Evolutionary conservation across 2,888 invertebrate genomes (phyloP).

Genomic region (Panzeria rudis): DNA sequence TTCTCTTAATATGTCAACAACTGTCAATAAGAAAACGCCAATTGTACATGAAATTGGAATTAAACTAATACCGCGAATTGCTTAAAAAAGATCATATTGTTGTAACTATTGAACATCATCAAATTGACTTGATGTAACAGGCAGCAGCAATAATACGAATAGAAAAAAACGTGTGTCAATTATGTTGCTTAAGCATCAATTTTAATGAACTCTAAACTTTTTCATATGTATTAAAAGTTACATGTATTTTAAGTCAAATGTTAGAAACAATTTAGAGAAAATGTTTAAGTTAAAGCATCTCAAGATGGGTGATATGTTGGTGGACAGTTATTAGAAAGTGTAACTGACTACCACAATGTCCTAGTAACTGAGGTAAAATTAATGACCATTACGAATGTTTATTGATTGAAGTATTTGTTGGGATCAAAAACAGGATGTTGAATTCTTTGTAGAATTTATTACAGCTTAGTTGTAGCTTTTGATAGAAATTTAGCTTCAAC

Average conservation of each 20-base stretch:
- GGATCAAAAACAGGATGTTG: conserved; percentile 8
- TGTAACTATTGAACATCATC: conserved; percentile 53
- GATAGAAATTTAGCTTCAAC: too few species aligned
- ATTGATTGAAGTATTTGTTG: background rate
- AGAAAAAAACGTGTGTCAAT: conserved; percentile 73
- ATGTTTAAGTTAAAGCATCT: background rate
- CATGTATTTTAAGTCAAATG: conserved; percentile 30
- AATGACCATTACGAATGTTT: background rate
- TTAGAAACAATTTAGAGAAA: conserved; percentile 9
- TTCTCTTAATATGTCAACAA: conserved; percentile 42
- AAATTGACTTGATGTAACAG: conserved; percentile 64
- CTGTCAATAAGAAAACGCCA: conserved; percentile 50
- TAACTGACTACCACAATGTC: conserved; percentile 1
- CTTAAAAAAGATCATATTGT: conserved; percentile 20
- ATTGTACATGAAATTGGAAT: conserved; percentile 33
- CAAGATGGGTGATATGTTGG: conserved; percentile 48
- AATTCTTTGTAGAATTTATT: background rate
- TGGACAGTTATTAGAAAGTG: conserved; percentile 48
- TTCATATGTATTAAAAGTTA: conserved; percentile 53
- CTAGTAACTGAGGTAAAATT: conserved; percentile 21
- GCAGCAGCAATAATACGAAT: conserved; percentile 50
- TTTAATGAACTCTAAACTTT: conserved; percentile 75
- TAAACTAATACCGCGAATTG: conserved; percentile 3
- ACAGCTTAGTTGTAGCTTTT: background rate
- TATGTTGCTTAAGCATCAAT: conserved; percentile 74